phyloP scores from a whole-genome alignment of 2,888 invertebrate species.

The Pristionchus arcanus region DNA sequence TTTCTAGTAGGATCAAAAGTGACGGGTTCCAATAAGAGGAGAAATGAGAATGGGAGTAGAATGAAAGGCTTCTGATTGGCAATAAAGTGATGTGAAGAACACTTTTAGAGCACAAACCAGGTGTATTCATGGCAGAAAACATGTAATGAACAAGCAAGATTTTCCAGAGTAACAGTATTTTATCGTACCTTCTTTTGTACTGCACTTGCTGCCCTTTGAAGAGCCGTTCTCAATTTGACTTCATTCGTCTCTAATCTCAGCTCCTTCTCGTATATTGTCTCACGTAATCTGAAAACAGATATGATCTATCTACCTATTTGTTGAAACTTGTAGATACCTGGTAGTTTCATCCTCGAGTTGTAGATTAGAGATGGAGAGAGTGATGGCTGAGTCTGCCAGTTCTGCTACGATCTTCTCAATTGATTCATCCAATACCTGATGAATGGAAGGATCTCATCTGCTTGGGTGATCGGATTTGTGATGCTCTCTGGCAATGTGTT shows the following conservation, averaged over 20 bases:
- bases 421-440: constrained; percentile 38
- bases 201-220: constrained; percentile 14
- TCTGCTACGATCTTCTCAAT: constrained; percentile 51
- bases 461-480: too few relatives aligned
- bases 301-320: not conserved
- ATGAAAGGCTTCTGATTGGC: constrained; percentile 35
- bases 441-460: not conserved
- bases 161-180: not conserved
- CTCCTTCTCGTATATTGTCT: constrained; percentile 14
- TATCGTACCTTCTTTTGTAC: constrained; percentile 26
- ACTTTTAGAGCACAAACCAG: not conserved
- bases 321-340: not conserved
- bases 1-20: not conserved
- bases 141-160: too few relatives aligned
- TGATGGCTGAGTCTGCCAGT: constrained; percentile 53
- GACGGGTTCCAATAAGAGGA: not conserved
- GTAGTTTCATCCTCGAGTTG: constrained; percentile 38
- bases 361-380: constrained; percentile 27
- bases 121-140: not conserved
- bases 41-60: not conserved
- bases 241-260: not conserved
- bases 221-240: not conserved
- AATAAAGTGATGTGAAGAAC: constrained; percentile 18
- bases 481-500: too few relatives aligned
- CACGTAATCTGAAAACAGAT: not conserved